Conservation (phyloP, 2,113 vertebrate genomes). For the Microcebus murinus region DNA sequence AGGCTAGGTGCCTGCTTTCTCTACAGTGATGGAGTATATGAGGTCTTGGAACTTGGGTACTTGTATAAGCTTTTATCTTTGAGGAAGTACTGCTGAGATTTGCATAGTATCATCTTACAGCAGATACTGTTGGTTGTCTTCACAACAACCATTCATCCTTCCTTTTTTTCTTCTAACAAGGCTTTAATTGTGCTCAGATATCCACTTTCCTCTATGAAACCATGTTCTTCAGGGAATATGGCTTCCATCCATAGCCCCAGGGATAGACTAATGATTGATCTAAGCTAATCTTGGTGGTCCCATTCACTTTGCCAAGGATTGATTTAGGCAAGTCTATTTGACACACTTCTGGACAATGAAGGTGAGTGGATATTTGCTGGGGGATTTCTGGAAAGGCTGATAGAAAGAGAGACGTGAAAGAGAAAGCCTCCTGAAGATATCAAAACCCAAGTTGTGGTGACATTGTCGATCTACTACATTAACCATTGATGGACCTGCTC, state of each 20-base stretch:
- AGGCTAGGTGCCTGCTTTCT: slow-evolving; percentile 41
- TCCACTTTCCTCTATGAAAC: not conserved
- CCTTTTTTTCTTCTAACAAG: not conserved
- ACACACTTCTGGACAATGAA: not conserved
- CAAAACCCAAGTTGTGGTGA: not conserved
- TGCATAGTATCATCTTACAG: not conserved
- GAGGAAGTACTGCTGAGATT: slow-evolving; percentile 68
- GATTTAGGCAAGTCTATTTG: not conserved
- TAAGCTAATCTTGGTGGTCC: not conserved
- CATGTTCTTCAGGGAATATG: not conserved
- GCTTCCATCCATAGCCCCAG: not conserved
- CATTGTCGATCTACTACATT: not conserved
- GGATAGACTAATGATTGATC: not conserved
- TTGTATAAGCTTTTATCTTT: slow-evolving; percentile 55
- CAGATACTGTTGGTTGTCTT: not conserved
- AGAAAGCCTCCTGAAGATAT: not conserved
- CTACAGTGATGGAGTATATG: not conserved
- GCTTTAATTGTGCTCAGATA: not conserved
- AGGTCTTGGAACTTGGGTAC: slow-evolving; percentile 20
- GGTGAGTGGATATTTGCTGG: not conserved
- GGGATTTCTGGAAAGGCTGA: not conserved
- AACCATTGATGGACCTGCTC: not conserved
- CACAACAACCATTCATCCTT: not conserved
- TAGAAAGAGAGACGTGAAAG: not conserved
- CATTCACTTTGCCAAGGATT: not conserved